These are phyloP conservation scores for Cavia aperea DNA, from an alignment of 2,113 vertebrate genomes.

Conservation along the genomic window DNA sequence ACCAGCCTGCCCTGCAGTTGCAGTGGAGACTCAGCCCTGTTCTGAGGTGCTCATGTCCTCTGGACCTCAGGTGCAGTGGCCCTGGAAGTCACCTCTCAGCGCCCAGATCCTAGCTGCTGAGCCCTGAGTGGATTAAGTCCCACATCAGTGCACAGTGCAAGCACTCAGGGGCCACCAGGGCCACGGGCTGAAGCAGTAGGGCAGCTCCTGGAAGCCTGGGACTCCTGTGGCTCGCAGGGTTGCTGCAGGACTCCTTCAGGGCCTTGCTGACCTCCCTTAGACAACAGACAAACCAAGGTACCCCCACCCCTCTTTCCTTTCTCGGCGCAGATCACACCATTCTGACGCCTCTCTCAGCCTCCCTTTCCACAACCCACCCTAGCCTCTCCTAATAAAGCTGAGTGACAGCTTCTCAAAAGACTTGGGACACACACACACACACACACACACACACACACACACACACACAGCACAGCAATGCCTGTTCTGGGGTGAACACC, in stretches of 20 bases:
- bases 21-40: rapidly evolving
- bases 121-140: not conserved
- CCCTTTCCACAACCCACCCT: rapidly evolving
- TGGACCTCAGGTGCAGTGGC: not conserved
- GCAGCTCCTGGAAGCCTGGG: not conserved
- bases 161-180: rapidly evolving
- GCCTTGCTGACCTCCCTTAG: not conserved
- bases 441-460: not conserved
- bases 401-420: not conserved
- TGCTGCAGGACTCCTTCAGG: not conserved
- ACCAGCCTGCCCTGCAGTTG: no score
- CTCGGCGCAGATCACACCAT: not conserved
- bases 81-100: no score
- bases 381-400: no score
- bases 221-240: rapidly evolving
- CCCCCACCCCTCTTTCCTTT: not conserved
- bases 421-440: not conserved
- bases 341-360: not conserved
- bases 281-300: rapidly evolving
- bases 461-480: no score
- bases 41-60: not conserved
- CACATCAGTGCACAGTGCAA: rapidly evolving
- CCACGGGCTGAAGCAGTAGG: no score
- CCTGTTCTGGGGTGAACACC: not conserved
- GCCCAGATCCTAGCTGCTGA: not conserved